Evolutionary conservation across 1,140 invertebrate genomes (phyloP), one percentile per base, ranked within the genome.

Genomic region (Lepidurus arcticus): DNA sequence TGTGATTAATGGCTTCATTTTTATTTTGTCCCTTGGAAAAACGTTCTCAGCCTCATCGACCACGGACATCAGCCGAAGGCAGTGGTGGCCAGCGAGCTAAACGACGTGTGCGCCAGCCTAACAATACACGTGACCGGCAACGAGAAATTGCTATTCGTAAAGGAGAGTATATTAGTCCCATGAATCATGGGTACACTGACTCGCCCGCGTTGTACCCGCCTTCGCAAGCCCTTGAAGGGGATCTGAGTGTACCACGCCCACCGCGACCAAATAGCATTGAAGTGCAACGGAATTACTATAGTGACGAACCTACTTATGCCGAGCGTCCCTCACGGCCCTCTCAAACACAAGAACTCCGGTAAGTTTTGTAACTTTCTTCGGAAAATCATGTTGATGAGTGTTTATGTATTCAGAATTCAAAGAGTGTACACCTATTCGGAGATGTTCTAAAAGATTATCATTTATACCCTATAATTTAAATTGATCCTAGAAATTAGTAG

Each of bases 71-170:
- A 10, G 78, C 87, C 76, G 88, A 89, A 81, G 88, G 87, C 44
- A 80, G 42, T 24, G 84, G 84, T 47, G 88, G 89, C 43, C 88
- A 89, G 79, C 87, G 93, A 75, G 91, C 92, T 82, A 93, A 93
- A 85, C 93, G 93, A 83, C 88, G 91, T 76, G 92, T 95, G 7
- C 88, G 94, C 44, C 91, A 93, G 80, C 93, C 93, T 42, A 91
- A 93, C 82, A 95, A 94, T 80, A 96, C 94, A 1, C 88, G 93
- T 80, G 94, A 96, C 83, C 88, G 92, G 80, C 93, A 95, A 83
- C 88, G 92, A 82, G 92, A 94, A 82, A 89, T 92, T 53, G 94
- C 91, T 3, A 89, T 94, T 24, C 92, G 91, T 21, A 92, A 93
- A 82, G 94, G 94, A 44, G 93, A 96, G 84, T 93, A 93, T 82